Base-by-base conservation (phyloP, 1,140 invertebrate species). In the Sinonovacula constricta region DNA sequence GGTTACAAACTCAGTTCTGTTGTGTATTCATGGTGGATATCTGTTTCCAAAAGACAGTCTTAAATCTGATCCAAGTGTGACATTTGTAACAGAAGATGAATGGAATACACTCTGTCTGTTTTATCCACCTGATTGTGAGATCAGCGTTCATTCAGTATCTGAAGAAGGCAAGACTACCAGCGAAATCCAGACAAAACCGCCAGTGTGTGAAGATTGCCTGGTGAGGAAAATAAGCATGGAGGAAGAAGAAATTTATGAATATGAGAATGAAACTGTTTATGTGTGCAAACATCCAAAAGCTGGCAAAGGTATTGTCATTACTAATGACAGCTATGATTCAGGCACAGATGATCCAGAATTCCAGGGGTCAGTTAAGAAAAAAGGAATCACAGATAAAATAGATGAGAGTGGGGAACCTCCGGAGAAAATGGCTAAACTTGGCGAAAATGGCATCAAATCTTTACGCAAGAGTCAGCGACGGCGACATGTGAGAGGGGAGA, bases 381-480 rank as follows among this genome's bases (percentile, higher is more conserved):
- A 77, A 33, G 71, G 75, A 3, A 75, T 74, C 39, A 57, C 76
- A 15, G 76, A 68, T 53, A 56, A 62, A 30, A 51, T 49, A 22
- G 59, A 68, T 26, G 26, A n/a, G 0, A 30, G 76, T 14, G n/a
- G n/a, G n/a, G 81, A 79, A 78, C 84, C 84, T 3, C 81, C 83
- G 31, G 85, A 87, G 30, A 87, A 86, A 71, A 53, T 77, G 14
- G 18, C 62, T 31, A 86, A 84, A 76, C 22, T 83, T 10, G 83
- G 78, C 30, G 30, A 57, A n/a, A 79, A 79, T 26, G 56, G 39
- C 28, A 57, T 45, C 1, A 45, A 53, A 10, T 33, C 57, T 26
- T 57, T 82, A 22, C 78, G 91, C 39, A 87, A 91, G 65, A 92
- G 91, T 84, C 75, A 86, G 18, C 79, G 91, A n/a, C 88, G 89